These are phyloP conservation scores for Euplagia quadripunctaria DNA, from an alignment of 2,888 invertebrate species.

Conservation along the genomic window DNA sequence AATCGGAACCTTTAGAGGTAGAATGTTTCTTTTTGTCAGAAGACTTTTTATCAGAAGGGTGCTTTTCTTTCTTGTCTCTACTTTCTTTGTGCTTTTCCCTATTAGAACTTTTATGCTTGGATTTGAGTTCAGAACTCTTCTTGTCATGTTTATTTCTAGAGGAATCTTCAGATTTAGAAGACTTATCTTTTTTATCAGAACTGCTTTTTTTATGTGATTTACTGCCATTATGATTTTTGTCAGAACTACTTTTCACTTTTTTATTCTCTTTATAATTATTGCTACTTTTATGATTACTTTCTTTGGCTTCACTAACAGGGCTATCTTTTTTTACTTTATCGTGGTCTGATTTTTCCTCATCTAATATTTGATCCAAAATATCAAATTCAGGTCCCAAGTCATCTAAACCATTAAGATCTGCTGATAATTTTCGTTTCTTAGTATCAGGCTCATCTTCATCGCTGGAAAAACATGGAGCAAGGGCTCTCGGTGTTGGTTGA, in stretches of 20 bases:
- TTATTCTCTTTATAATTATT: conserved; percentile 50
- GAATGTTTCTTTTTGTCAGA: conserved; percentile 63
- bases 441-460: conserved; percentile 81
- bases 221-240: conserved; percentile 51
- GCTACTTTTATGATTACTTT: conserved; percentile 43
- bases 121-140: conserved; percentile 64
- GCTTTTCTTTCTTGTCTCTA: conserved; percentile 64
- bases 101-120: conserved; percentile 72
- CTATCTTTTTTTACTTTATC: conserved; percentile 41
- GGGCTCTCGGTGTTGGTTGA: conserved; percentile 80
- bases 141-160: conserved; percentile 57
- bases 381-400: conserved; percentile 84
- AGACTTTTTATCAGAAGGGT: conserved; percentile 59
- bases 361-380: conserved; percentile 83
- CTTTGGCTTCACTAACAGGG: conserved; percentile 33
- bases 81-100: conserved; percentile 67
- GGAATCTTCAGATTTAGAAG: conserved; percentile 47
- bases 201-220: conserved; percentile 60
- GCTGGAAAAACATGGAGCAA: conserved; percentile 83
- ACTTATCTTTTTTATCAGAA: conserved; percentile 60
- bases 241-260: conserved; percentile 36
- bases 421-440: conserved; percentile 76
- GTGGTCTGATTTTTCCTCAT: conserved; percentile 75
- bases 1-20: conserved; percentile 58
- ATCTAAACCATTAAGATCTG: conserved; percentile 80